Evolutionary conservation across 2,113 vertebrate species (phyloP), one percentile per base, ranked within the genome.

Genomic region (Oreochromis spilurus): DNA sequence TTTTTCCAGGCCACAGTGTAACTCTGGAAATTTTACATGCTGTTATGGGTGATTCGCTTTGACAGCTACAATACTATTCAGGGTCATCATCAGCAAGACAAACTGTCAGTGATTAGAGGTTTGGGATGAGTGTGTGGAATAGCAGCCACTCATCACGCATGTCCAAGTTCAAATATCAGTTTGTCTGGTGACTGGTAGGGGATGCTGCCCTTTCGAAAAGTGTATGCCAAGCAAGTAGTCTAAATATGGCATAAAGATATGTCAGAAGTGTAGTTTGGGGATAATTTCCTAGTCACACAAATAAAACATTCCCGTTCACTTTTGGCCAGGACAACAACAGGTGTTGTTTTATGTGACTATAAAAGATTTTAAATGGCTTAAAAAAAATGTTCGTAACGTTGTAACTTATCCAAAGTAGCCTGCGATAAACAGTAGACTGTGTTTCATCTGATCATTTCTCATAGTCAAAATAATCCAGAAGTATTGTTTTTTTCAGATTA

Each of bases 221-320:
- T 26, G 14, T 3, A 26, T 2, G 54, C 54, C 54, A 57, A 57
- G 21, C 54, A 26, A 57, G 54, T 21, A 14, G 54, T 57, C 2
- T 16, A 9, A 29, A 57, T 24, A 16, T 57, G 2, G 2, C 57
- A 60, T 60, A 60, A 0, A 17, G 26, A 60, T 60, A 2, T 60
- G 57, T 34, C 57, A 60, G 57, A 2, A 60, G 16, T 1, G 57
- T 29, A 60, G 29, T 60, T 60, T 6, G 10, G 57, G 57, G 29
- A 60, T 60, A 0, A 60, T 60, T 60, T 60, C 57, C 16, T 0
- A 60, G 0, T 5, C 26, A 60, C 57, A 60, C 57, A 60, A 60
- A 60, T 60, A 60, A 60, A 60, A 34, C 57, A 60, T 34, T 34
- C 5, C 5, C 1, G 0, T 10, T 3, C 8, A 60, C 57, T 19